Evolutionary conservation across 2,888 invertebrate species (phyloP).

Genomic region (Cyaniris semiargus): DNA sequence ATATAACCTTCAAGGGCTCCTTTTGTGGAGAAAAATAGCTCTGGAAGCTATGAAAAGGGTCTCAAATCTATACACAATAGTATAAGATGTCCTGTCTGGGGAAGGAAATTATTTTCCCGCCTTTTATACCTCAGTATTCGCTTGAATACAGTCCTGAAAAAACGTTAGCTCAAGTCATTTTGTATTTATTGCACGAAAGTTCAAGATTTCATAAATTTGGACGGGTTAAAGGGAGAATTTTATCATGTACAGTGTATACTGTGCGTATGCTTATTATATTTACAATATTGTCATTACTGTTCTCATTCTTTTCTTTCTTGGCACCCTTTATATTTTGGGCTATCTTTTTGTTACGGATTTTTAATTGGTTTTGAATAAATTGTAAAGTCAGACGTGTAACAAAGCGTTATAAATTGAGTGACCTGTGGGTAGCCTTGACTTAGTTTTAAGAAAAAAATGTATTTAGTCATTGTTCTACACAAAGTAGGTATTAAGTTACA

Average conservation of each 20-base stretch:
- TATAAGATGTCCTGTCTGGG: slow-evolving; percentile 61
- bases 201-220: background rate
- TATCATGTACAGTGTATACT: too few species aligned
- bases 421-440: slow-evolving; percentile 19
- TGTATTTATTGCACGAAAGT: slow-evolving; percentile 24
- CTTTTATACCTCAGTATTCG: slow-evolving; percentile 58
- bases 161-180: slow-evolving; percentile 34
- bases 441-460: slow-evolving; percentile 9
- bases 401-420: slow-evolving; percentile 21
- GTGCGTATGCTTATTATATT: too few species aligned
- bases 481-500: background rate
- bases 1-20: slow-evolving; percentile 37
- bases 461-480: slow-evolving; percentile 21
- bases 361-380: slow-evolving; percentile 3
- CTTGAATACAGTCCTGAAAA: slow-evolving; percentile 53
- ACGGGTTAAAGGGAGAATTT: background rate
- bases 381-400: background rate
- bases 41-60: slow-evolving; percentile 53
- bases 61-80: slow-evolving; percentile 73
- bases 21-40: slow-evolving; percentile 52
- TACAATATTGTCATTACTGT: background rate
- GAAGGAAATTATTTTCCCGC: slow-evolving; percentile 71
- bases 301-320: background rate
- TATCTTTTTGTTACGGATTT: background rate
- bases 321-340: too few species aligned